A percentile compares a stretch with the other conserved stretches of the same genome.
Conservation (phyloP, 2,797 vertebrate genomes). For the Typhlichthys eigenmanni region DNA sequence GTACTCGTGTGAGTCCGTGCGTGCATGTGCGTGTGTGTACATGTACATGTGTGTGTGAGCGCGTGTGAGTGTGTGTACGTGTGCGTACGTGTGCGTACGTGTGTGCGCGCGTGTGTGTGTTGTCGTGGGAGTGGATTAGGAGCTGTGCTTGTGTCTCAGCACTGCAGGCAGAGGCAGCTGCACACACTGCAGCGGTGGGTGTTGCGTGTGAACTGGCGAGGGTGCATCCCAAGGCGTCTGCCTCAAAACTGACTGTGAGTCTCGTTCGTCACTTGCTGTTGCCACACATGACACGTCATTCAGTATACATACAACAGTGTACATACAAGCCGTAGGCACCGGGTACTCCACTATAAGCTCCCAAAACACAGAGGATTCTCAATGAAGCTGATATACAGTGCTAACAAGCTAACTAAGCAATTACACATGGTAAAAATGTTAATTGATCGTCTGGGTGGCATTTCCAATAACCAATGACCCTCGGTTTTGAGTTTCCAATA, state of each 20-base stretch:
- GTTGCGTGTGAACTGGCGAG: constrained; percentile 51
- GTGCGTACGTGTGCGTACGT: no score
- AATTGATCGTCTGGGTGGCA: constrained; percentile 4
- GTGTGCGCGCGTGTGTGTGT: background rate
- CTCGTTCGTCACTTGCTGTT: constrained; percentile 61
- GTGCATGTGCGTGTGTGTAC: background rate
- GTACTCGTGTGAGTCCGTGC: constrained; percentile 8
- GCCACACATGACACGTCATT: constrained; percentile 62
- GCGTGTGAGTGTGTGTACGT: background rate
- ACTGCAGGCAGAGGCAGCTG: constrained; percentile 30
- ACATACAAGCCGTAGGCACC: constrained; percentile 47
- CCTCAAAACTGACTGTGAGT: constrained; percentile 65
- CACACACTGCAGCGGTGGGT: constrained; percentile 47
- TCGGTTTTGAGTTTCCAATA: background rate
- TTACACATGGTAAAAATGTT: constrained; percentile 16
- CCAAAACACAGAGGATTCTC: constrained; percentile 53
- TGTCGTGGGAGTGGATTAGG: constrained; percentile 36
- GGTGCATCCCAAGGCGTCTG: constrained; percentile 60
- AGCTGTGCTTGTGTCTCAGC: constrained; percentile 42
- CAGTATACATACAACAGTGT: constrained; percentile 57
- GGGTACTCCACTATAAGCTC: constrained; percentile 45
- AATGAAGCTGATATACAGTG: constrained; percentile 39
- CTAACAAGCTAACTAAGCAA: constrained; percentile 5
- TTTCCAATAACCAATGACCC: background rate
- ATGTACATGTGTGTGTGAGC: background rate